Evolutionary conservation across 2,797 vertebrate species (phyloP).

Genomic region (Takifugu ocellatus): DNA sequence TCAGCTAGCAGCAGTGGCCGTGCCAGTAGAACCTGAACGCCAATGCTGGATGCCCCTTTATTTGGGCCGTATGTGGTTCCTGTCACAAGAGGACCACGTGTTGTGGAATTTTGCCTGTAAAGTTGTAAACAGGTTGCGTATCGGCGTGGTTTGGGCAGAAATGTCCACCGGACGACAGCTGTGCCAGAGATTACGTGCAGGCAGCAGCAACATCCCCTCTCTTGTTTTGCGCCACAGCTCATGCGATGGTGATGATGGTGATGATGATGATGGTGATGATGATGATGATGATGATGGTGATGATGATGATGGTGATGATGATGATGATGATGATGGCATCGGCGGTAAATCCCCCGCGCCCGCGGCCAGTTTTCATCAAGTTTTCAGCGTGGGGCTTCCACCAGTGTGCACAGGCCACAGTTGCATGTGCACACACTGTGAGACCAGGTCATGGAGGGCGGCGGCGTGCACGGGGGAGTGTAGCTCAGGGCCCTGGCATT

Average conservation of each 20-base stretch:
- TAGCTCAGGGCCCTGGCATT: constrained; percentile 2
- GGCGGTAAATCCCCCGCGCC: constrained; percentile 40
- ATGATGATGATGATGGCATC: constrained; percentile 48
- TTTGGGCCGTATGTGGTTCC: no score
- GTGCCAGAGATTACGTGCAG: constrained; percentile 36
- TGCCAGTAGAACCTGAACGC: background rate
- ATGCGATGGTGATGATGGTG: constrained; percentile 20
- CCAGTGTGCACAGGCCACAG: background rate
- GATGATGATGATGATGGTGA: constrained; percentile 35
- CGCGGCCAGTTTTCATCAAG: constrained; percentile 46
- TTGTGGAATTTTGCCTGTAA: no score
- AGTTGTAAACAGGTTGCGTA: no score
- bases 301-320: constrained; percentile 29
- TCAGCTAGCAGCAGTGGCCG: background rate
- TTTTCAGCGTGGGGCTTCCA: constrained; percentile 15
- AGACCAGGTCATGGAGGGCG: background rate
- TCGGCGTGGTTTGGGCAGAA: background rate
- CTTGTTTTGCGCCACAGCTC: constrained; percentile 41
- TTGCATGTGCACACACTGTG: no score
- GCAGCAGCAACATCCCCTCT: constrained; percentile 44
- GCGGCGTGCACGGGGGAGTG: constrained; percentile 2
- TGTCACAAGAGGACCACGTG: no score
- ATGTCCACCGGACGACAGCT: constrained; percentile 39
- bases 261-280: constrained; percentile 40
- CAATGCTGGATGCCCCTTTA: no score